These are phyloP conservation scores for Plotosus lineatus DNA, from an alignment of 2,113 vertebrate species.

Conservation along the genomic window DNA sequence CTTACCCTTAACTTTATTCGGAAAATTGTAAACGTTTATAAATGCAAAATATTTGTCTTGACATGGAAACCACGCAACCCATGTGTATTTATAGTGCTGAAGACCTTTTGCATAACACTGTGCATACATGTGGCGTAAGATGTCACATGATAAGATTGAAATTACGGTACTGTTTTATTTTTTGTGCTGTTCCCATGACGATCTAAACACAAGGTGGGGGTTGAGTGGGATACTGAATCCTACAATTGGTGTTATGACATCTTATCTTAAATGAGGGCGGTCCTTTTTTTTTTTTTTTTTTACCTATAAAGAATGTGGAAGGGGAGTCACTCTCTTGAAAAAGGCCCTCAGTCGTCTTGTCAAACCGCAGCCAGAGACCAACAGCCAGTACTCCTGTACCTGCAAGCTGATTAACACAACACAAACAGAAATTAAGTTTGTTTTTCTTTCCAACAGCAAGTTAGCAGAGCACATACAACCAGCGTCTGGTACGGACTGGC, in stretches of 20 bases:
- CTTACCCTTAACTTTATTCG: too few species aligned
- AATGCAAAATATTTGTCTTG: too few species aligned
- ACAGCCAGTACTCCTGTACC: conserved; percentile 86
- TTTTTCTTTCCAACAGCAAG: conserved; percentile 12
- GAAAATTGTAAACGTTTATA: too few species aligned
- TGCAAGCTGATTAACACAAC: conserved; percentile 75
- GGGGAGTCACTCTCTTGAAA: conserved; percentile 75
- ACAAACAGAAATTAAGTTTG: conserved; percentile 28
- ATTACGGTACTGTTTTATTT: not conserved
- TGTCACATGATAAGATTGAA: not conserved
- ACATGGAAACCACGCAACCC: too few species aligned
- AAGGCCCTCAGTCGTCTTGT: conserved; percentile 81
- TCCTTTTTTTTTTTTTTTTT: conserved; percentile 42
- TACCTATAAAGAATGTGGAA: conserved; percentile 86
- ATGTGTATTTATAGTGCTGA: too few species aligned
- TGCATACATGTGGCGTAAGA: not conserved
- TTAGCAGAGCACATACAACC: conserved; percentile 2
- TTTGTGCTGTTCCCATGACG: conserved; percentile 40
- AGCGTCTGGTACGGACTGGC: not conserved
- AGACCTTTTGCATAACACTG: not conserved
- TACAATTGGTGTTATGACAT: not conserved
- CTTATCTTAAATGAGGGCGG: not conserved
- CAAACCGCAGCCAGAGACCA: conserved; percentile 94
- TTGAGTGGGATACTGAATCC: not conserved
- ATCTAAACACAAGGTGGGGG: conserved; percentile 29